Base-by-base conservation (phyloP, 2,113 vertebrate genomes). In the Eclectus roratus region DNA sequence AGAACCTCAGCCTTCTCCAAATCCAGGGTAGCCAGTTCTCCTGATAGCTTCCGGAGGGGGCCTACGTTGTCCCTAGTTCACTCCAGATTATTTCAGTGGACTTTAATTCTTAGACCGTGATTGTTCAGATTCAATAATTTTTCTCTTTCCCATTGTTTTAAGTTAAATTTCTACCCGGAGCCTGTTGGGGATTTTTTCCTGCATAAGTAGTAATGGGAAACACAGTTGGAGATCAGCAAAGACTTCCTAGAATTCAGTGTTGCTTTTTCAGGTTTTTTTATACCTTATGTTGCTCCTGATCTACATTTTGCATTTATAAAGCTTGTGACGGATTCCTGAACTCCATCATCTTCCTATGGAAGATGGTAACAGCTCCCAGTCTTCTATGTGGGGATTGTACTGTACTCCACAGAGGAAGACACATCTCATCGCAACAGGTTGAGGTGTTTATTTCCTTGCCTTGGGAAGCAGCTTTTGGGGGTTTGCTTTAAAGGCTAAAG, bases 391-490 rank as follows among this genome's bases (percentile, higher is more conserved):
- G 10, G 31, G 61, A 8, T 5, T 37, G 35, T 27, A 18, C 7
- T 0, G 3, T 53, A 4, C 29, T 68, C 55, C 63, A 28, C 43
- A 60, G 44, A 41, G 58, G 14, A 17, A 52, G 64, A 16, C 50
- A 27, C 11, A 0, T 9, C 64, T 46, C 29, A 35, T 39, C 39
- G 31, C n/a, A 7, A 0, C 11, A 46, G 3, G 17, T 78, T 2
- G 2, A 52, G 58, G 18, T 24, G 52, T 37, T 71, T 37, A 31
- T 47, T 41, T 37, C 72, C 46, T 39, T 78, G 52, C 46, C 15
- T 13, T 33, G 15, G 78, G 52, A 60, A 66, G 13, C 18, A 29
- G 37, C 46, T 71, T 50, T 71, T 24, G 14, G n/a, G 25, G 6
- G 2, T 10, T 71, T 77, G n/a, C 19, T 65, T 65, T 66, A 37